These are phyloP conservation scores for Ceriagrion tenellum DNA, from an alignment of 2,888 invertebrate genomes.

Conservation along the genomic window DNA sequence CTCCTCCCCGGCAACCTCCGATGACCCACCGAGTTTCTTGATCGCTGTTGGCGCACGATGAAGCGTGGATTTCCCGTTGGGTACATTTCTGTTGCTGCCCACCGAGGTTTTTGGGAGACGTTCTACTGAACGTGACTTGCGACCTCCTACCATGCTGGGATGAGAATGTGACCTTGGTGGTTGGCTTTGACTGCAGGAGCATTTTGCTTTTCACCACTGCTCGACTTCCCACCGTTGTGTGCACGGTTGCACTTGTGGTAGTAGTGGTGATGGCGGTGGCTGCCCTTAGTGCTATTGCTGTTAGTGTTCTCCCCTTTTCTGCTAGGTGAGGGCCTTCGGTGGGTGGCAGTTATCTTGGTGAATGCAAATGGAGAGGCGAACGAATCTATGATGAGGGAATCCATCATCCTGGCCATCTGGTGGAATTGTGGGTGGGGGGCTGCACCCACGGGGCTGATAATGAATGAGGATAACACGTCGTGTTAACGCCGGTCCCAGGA, in stretches of 20 bases:
- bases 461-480: no score
- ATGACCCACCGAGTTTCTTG: constrained; percentile 20
- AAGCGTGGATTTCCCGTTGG: not conserved
- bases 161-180: constrained; percentile 66
- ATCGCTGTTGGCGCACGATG: not conserved
- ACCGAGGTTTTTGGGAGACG: constrained; percentile 69
- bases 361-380: constrained; percentile 83
- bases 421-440: constrained; percentile 78
- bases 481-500: no score
- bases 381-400: constrained; percentile 84
- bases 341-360: constrained; percentile 82
- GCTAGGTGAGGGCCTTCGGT: constrained; percentile 73
- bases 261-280: constrained; percentile 69
- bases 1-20: constrained; percentile 71
- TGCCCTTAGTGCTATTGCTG: not conserved
- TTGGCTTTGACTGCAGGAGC: constrained; percentile 52
- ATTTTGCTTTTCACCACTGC: constrained; percentile 64
- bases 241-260: constrained; percentile 69
- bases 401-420: constrained; percentile 88
- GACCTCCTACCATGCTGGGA: constrained; percentile 66
- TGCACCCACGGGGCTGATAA: constrained; percentile 45
- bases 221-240: constrained; percentile 71
- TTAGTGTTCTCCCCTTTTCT: not conserved
- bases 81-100: not conserved
- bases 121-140: constrained; percentile 72